Base-by-base conservation (phyloP, 23 tunicate genomes). In the Phallusia fumigata region DNA sequence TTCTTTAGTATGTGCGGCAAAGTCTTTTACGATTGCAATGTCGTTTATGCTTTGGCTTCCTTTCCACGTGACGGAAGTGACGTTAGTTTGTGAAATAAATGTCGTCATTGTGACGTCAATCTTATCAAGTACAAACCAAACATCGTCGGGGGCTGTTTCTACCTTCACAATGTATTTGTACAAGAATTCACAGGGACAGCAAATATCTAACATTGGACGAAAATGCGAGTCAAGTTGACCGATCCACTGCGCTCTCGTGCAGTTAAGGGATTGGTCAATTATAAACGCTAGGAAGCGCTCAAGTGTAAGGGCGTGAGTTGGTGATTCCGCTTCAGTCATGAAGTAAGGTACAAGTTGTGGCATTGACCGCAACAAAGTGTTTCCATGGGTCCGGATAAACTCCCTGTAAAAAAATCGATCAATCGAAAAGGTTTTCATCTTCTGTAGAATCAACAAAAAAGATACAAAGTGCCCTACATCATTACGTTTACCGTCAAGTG, bases 131-230 rank as follows among this genome's bases (percentile, higher is more conserved):
- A 88, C 91, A 32, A 32, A 88, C 91, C 91, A 88, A n/a, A 88
- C 33, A 40, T 88, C 91, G 53, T 88, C 83, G 22, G 77, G 36
- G 35, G 82, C 86, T 0, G 86, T 81, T 64, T 88, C 91, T 26
- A 86, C 91, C 16, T 85, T 80, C 33, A 88, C 86, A 64, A 88
- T 64, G 65, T 88, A 82, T 33, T 82, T 80, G 86, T 88, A 88
- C 30, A 82, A 78, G 32, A 76, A 88, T 2, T 76, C 69, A 34
- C 91, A 88, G 18, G 91, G 91, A 6, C 76, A 36, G 19, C 77
- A 74, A 32, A 74, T 32, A 33, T 33, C 40, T 18, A 33, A 19
- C 36, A 33, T 33, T 31, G 77, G 77, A 30, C 77, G 77, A 74
- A 74, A 74, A 31, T 74, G 77, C 22, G 77, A 30, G 36, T 74